Conservation (phyloP, 2,797 vertebrate species). For the Sphaeramia orbicularis region DNA sequence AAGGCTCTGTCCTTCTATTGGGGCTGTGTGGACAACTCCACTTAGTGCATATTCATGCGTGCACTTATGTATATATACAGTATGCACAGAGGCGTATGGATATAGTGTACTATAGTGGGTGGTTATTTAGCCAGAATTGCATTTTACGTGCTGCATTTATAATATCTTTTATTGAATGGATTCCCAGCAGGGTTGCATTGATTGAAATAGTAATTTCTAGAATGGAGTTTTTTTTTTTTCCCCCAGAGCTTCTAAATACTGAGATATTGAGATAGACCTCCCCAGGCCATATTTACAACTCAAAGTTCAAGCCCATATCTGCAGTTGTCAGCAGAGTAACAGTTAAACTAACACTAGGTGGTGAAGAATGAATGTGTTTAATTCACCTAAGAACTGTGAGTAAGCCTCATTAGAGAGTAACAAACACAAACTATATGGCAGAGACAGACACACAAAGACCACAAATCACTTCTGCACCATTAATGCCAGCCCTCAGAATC, state of each 20-base stretch:
- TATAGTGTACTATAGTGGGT: not conserved
- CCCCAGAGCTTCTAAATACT: not conserved
- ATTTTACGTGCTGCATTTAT: not conserved
- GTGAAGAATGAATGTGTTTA: constrained; percentile 50
- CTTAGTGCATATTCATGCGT: constrained; percentile 14
- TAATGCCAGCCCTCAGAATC: constrained; percentile 54
- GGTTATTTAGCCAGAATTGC: constrained; percentile 2
- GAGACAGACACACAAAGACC: constrained; percentile 44
- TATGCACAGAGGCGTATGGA: constrained; percentile 3
- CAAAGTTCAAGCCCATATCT: constrained; percentile 55
- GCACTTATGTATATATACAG: constrained; percentile 16
- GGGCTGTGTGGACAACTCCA: constrained; percentile 51
- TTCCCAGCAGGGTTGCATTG: not conserved
- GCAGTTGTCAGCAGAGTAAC: constrained; percentile 22
- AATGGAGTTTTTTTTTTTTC: not conserved
- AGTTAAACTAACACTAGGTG: constrained; percentile 27
- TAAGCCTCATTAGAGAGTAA: constrained; percentile 56
- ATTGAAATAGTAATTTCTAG: constrained; percentile 7
- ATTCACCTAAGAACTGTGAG: constrained; percentile 54
- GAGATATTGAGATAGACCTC: constrained; percentile 22
- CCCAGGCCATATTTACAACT: constrained; percentile 42
- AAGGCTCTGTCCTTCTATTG: constrained; percentile 66
- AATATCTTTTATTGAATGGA: not conserved
- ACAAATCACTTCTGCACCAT: constrained; percentile 62
- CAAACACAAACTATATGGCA: constrained; percentile 34